These are phyloP conservation scores for Lagopus muta DNA, from an alignment of 2,113 vertebrate species.

Conservation along the genomic window DNA sequence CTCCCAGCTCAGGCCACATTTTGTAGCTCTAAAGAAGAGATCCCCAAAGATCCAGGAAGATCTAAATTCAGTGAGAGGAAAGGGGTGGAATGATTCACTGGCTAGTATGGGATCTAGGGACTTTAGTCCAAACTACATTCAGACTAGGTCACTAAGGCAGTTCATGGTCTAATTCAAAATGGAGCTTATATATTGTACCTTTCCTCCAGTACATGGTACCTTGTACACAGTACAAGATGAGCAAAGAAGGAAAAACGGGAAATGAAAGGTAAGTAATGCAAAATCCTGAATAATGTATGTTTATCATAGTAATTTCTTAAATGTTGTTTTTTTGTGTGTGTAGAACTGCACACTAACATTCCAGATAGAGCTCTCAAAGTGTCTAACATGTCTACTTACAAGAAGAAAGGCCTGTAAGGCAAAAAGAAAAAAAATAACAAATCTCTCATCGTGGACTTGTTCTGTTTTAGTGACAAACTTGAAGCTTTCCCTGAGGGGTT, in stretches of 20 bases:
- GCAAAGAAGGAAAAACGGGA: slow-evolving; percentile 59
- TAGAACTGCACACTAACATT: not conserved
- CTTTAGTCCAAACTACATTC: slow-evolving; percentile 11
- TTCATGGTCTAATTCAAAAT: slow-evolving; percentile 57
- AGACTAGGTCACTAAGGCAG: slow-evolving; percentile 38
- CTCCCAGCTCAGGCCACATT: not conserved
- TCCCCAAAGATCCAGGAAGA: not conserved
- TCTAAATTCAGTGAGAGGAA: not conserved
- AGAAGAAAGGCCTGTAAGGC: not conserved
- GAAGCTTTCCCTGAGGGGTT: not conserved
- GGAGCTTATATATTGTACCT: slow-evolving; percentile 58
- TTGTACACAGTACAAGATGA: slow-evolving; percentile 63
- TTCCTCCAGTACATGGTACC: slow-evolving; percentile 79
- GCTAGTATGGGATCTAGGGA: slow-evolving; percentile 30
- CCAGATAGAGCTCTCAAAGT: not conserved
- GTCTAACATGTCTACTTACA: not conserved
- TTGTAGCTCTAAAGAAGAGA: not conserved
- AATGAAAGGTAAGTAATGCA: slow-evolving; percentile 47
- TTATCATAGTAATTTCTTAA: not conserved
- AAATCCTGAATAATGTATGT: slow-evolving; percentile 30
- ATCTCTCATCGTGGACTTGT: not conserved
- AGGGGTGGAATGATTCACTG: not conserved
- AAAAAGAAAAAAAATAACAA: not conserved
- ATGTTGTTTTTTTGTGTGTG: not conserved
- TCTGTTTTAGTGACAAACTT: not conserved